Evolutionary conservation across 2,797 vertebrate species (phyloP).

Genomic region (Phataginus tricuspis): DNA sequence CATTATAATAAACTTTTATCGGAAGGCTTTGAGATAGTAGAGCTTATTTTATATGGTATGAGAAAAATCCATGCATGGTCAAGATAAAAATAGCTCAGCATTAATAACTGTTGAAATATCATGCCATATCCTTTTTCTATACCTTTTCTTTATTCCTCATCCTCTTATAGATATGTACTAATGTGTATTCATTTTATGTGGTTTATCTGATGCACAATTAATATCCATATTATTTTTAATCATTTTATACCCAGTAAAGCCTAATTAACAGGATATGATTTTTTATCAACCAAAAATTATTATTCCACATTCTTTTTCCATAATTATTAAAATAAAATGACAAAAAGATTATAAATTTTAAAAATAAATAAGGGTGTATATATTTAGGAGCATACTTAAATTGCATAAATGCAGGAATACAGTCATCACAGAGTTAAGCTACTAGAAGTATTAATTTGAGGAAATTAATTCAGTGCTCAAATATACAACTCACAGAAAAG

Average conservation of each 20-base stretch:
- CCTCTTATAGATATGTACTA: background rate
- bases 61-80: background rate
- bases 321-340: conserved; percentile 18
- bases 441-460: background rate
- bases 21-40: background rate
- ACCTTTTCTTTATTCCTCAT: background rate
- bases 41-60: background rate
- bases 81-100: background rate
- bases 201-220: background rate
- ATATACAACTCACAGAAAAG: background rate
- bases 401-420: background rate
- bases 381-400: background rate
- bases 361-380: background rate
- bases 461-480: background rate
- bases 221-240: background rate
- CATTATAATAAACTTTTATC: background rate
- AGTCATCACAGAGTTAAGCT: background rate
- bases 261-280: background rate
- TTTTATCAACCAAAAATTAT: background rate
- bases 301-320: background rate
- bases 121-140: background rate
- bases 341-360: background rate
- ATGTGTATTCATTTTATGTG: background rate
- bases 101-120: background rate
- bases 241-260: background rate